A percentile compares a stretch with the other conserved stretches of the same genome.
Conservation (phyloP, 2,797 vertebrate species). For the Peromyscus eremicus region DNA sequence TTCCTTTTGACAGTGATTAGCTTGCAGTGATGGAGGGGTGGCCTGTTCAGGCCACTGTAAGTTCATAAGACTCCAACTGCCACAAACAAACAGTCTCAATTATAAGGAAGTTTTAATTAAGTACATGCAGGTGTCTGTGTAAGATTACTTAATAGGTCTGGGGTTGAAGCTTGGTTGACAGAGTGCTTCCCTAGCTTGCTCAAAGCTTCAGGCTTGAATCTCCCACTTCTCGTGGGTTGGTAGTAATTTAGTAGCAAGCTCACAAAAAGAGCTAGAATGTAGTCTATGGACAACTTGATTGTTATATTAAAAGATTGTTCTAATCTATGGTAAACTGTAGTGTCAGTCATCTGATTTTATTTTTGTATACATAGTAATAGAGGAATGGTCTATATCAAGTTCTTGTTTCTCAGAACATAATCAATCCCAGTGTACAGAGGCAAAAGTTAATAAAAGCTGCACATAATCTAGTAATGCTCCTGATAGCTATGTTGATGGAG, state of each 20-base stretch:
- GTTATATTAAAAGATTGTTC: constrained; percentile 29
- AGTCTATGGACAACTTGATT: constrained; percentile 39
- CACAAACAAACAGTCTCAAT: constrained; percentile 25
- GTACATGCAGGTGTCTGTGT: constrained; percentile 16
- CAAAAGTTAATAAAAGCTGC: constrained; percentile 47
- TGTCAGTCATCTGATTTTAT: constrained; percentile 9
- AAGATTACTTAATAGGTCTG: constrained; percentile 21
- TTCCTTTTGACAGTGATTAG: constrained; percentile 53
- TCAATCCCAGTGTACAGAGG: not conserved
- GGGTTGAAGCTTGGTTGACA: not conserved
- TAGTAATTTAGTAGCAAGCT: constrained; percentile 25
- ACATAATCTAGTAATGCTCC: constrained; percentile 2
- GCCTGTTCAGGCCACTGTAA: not conserved
- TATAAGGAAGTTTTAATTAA: constrained; percentile 33
- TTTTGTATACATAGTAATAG: constrained; percentile 43
- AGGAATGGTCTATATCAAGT: not conserved
- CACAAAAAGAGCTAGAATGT: constrained; percentile 2
- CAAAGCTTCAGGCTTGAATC: not conserved
- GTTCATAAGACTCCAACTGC: constrained; percentile 22
- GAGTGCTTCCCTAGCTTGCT: not conserved
- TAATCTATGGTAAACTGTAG: not conserved
- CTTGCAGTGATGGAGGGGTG: not conserved
- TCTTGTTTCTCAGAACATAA: constrained; percentile 34
- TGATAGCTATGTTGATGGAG: not conserved
- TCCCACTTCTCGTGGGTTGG: too few species aligned